Conservation (phyloP, 2,797 vertebrate genomes). For the Apodemus agrarius region DNA sequence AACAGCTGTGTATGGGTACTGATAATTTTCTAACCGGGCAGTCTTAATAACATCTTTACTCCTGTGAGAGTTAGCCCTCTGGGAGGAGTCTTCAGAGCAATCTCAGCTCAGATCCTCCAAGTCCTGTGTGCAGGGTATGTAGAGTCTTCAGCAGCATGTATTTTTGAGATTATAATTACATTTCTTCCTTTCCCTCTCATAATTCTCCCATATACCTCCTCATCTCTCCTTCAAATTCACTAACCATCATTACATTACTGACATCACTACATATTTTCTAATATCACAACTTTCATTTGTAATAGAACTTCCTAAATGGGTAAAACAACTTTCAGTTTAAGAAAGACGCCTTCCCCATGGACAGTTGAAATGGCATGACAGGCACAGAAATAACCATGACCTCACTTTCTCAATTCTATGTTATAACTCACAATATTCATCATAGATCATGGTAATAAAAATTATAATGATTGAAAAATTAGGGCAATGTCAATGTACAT, state of each 20-base stretch:
- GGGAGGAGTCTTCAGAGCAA: not conserved
- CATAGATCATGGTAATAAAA: not conserved
- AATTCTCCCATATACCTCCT: not conserved
- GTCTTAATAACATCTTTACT: too few relatives aligned
- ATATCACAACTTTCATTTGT: not conserved
- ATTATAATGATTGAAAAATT: not conserved
- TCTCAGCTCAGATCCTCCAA: not conserved
- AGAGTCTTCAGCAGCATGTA: not conserved
- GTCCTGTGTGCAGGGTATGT: not conserved
- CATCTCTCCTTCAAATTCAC: not conserved
- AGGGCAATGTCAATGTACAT: not conserved
- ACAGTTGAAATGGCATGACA: not conserved
- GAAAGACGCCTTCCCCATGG: not conserved
- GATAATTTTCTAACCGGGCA: not conserved
- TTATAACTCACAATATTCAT: not conserved
- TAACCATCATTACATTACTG: not conserved
- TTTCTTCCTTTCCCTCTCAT: not conserved
- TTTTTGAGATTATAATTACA: not conserved
- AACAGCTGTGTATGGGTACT: too few relatives aligned
- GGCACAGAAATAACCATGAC: not conserved
- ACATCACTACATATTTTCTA: not conserved
- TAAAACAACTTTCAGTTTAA: not conserved
- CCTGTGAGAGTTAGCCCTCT: not conserved
- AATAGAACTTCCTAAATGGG: not conserved
- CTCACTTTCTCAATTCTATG: not conserved